Evolutionary conservation across 2,888 invertebrate species (phyloP).

Genomic region (Drosophila multiciliata): DNA sequence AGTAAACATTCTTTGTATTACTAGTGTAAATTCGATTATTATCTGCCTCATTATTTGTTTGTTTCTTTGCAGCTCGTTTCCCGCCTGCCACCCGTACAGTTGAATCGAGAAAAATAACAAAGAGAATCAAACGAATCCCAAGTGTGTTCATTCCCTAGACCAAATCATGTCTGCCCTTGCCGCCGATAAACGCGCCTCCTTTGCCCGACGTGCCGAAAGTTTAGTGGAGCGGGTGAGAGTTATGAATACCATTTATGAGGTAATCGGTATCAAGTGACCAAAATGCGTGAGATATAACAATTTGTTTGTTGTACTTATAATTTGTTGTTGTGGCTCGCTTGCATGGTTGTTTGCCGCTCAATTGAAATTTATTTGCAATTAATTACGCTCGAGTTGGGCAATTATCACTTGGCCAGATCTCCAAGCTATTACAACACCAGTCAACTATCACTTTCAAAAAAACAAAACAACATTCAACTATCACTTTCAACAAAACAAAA

Average conservation of each 20-base stretch:
- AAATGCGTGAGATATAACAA: slow-evolving; percentile 78
- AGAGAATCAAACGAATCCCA: slow-evolving; percentile 10
- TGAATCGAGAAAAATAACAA: slow-evolving; percentile 11
- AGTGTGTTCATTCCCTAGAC: slow-evolving; percentile 12
- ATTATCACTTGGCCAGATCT: slow-evolving; percentile 14
- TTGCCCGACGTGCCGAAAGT: slow-evolving; percentile 85
- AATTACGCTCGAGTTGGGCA: slow-evolving; percentile 5
- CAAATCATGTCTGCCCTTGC: slow-evolving; percentile 75
- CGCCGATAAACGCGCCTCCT: slow-evolving; percentile 83
- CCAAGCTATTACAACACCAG: slow-evolving; percentile 6
- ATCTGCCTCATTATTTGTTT: neutral
- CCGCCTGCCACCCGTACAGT: neutral
- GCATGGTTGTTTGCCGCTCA: slow-evolving; percentile 31
- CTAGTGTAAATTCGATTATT: neutral
- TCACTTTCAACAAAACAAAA: slow-evolving; percentile 8
- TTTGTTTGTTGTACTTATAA: slow-evolving; percentile 46
- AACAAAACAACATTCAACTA: slow-evolving; percentile 1
- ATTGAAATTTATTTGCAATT: slow-evolving; percentile 49
- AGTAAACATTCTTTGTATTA: neutral
- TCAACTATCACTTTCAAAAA: neutral
- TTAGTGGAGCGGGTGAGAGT: slow-evolving; percentile 85
- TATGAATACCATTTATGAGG: slow-evolving; percentile 85
- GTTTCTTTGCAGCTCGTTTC: slow-evolving; percentile 47
- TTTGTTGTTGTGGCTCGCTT: slow-evolving; percentile 38
- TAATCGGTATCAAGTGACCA: slow-evolving; percentile 84